A percentile compares a stretch with the other conserved stretches of the same genome.
Evolutionary conservation across 2,797 vertebrate genomes (phyloP).

Genomic region (Centroberyx gerrardi): DNA sequence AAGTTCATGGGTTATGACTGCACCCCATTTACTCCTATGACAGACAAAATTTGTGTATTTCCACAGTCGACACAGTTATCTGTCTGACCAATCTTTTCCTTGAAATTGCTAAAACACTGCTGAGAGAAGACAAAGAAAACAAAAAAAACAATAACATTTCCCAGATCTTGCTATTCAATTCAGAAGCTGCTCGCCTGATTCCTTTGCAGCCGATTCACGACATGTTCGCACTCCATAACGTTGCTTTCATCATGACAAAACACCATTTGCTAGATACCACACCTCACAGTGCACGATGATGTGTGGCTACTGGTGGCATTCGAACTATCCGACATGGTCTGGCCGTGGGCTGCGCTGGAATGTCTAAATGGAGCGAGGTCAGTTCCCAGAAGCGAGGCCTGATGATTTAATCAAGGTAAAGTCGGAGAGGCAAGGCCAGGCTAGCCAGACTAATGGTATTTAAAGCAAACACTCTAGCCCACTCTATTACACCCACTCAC

Average conservation of each 20-base stretch:
- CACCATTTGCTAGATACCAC: slow-evolving; percentile 10
- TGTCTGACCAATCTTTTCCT: background rate
- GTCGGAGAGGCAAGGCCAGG: background rate
- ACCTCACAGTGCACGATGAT: slow-evolving; percentile 1
- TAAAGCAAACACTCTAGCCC: background rate
- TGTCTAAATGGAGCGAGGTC: background rate
- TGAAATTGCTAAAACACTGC: background rate
- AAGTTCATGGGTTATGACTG: slow-evolving; percentile 6
- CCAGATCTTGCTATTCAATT: background rate
- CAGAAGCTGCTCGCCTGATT: background rate
- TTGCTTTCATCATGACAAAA: background rate
- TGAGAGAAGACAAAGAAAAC: background rate
- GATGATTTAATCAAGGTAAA: background rate
- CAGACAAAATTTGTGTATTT: background rate
- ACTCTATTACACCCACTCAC: slow-evolving; percentile 1
- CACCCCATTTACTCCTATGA: slow-evolving; percentile 7
- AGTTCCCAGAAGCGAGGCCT: background rate
- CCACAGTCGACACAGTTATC: background rate
- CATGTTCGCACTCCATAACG: background rate
- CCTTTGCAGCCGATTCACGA: slow-evolving; percentile 13
- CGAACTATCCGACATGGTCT: slow-evolving; percentile 17
- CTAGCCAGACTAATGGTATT: background rate
- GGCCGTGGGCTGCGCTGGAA: no score
- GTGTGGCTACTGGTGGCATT: slow-evolving; percentile 4
- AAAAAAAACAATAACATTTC: background rate